Conservation (phyloP, 2,888 invertebrate species). For the Drosophila neotestacea region DNA sequence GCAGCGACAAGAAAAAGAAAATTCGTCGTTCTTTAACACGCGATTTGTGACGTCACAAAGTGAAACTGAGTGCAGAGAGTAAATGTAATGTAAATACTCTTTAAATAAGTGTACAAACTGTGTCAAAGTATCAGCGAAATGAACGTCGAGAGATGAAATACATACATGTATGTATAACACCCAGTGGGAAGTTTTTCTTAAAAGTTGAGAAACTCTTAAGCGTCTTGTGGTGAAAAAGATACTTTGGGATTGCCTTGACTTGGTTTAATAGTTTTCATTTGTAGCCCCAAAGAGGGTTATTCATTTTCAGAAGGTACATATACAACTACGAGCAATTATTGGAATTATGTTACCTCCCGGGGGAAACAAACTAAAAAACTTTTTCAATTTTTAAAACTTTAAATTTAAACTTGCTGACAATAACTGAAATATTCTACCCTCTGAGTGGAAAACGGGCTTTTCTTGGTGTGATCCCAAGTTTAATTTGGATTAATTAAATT, state of each 20-base stretch:
- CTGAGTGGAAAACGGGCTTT: no score
- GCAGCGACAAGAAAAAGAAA: slow-evolving; percentile 19
- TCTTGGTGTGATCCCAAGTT: no score
- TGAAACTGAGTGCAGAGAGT: slow-evolving; percentile 1
- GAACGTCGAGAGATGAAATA: neutral
- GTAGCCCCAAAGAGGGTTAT: neutral
- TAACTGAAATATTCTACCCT: no score
- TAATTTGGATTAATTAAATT: no score
- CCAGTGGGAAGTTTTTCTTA: neutral
- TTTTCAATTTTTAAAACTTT: no score
- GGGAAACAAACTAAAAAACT: no score
- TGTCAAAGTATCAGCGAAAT: slow-evolving; percentile 6
- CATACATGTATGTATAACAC: neutral
- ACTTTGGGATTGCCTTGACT: slow-evolving; percentile 1
- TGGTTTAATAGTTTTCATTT: neutral
- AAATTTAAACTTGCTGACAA: no score
- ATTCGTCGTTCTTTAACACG: slow-evolving; percentile 39
- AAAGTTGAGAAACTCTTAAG: neutral
- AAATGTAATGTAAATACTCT: neutral
- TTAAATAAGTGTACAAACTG: slow-evolving; percentile 4
- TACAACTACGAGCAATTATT: no score
- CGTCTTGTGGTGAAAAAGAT: neutral
- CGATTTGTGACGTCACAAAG: slow-evolving; percentile 50
- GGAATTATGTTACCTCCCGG: no score
- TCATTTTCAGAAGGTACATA: no score